Percentiles rank a stretch among this genome's conserved stretches.
phyloP scores from a whole-genome alignment of 2,888 invertebrate genomes.

The Drosophila ezoana region DNA sequence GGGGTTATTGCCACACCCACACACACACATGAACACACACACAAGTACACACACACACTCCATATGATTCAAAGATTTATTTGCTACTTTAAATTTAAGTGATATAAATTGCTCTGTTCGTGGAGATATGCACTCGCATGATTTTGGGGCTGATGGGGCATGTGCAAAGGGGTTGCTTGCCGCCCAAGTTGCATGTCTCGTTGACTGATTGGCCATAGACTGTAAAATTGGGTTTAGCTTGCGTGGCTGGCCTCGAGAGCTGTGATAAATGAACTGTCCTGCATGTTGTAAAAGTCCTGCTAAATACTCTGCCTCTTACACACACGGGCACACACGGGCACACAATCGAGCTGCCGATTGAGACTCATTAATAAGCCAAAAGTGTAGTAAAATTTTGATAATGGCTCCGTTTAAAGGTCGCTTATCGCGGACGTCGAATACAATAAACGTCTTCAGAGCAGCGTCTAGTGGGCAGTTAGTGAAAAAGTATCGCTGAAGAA shows the following conservation, averaged over 20 bases:
- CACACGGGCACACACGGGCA: too few species aligned
- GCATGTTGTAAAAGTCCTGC: slow-evolving; percentile 4
- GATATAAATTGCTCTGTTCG: slow-evolving; percentile 68
- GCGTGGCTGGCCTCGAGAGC: slow-evolving; percentile 6
- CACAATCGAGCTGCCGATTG: slow-evolving; percentile 6
- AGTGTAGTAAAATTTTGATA: slow-evolving; percentile 58
- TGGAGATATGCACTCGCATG: slow-evolving; percentile 51
- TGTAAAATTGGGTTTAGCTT: slow-evolving; percentile 39
- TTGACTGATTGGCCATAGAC: slow-evolving; percentile 61
- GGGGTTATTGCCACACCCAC: slow-evolving; percentile 2
- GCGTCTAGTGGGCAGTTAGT: slow-evolving; percentile 8
- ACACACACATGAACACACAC: background rate
- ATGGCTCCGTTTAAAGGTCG: slow-evolving; percentile 60
- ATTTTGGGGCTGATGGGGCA: background rate
- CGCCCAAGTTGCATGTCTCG: slow-evolving; percentile 33
- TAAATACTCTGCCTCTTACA: background rate
- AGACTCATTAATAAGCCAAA: slow-evolving; percentile 59
- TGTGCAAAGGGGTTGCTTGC: slow-evolving; percentile 1
- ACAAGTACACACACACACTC: slow-evolving; percentile 1
- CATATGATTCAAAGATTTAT: slow-evolving; percentile 59
- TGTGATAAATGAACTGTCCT: slow-evolving; percentile 42
- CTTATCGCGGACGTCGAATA: slow-evolving; percentile 56
- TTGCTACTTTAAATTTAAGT: slow-evolving; percentile 70
- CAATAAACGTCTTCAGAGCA: slow-evolving; percentile 54
- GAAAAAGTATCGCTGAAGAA: background rate